Evolutionary conservation across 2,888 invertebrate genomes (phyloP).

Genomic region (Andrena fulva): DNA sequence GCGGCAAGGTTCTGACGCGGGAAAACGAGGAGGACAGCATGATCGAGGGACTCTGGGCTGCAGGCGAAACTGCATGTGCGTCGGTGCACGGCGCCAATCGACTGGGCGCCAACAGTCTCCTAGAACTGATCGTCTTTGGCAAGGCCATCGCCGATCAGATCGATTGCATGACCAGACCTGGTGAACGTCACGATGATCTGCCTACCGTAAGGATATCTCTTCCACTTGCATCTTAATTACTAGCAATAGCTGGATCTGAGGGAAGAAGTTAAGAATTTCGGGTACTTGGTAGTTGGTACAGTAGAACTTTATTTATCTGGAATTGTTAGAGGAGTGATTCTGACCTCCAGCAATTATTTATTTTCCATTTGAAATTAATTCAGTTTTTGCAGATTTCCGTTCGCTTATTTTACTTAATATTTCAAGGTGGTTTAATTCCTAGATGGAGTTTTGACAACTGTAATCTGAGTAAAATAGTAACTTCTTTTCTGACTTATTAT

Average conservation of each 20-base stretch:
- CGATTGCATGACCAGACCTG: slow-evolving; percentile 93
- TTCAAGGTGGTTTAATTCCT: no score
- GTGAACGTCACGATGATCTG: slow-evolving; percentile 91
- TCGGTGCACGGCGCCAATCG: slow-evolving; percentile 99
- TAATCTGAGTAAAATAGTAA: no score
- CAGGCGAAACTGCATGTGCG: slow-evolving; percentile 97
- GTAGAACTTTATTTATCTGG: no score
- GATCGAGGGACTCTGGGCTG: slow-evolving; percentile 96
- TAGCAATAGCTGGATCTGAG: neutral
- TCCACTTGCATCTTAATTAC: neutral
- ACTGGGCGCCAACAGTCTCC: slow-evolving; percentile 98
- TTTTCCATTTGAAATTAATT: no score
- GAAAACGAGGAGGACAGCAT: slow-evolving; percentile 88
- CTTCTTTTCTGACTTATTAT: no score
- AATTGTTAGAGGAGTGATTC: no score
- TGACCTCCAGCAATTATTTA: no score
- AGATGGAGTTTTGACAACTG: no score
- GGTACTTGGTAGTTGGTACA: no score
- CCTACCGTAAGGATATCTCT: slow-evolving; percentile 86
- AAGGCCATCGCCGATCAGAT: slow-evolving; percentile 97
- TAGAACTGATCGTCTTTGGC: slow-evolving; percentile 99
- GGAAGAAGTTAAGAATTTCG: no score
- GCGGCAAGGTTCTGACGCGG: slow-evolving; percentile 86
- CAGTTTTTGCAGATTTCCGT: no score
- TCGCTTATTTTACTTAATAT: no score